Evolutionary conservation across 2,888 invertebrate species (phyloP).

Genomic region (Invenusta paracnida): DNA sequence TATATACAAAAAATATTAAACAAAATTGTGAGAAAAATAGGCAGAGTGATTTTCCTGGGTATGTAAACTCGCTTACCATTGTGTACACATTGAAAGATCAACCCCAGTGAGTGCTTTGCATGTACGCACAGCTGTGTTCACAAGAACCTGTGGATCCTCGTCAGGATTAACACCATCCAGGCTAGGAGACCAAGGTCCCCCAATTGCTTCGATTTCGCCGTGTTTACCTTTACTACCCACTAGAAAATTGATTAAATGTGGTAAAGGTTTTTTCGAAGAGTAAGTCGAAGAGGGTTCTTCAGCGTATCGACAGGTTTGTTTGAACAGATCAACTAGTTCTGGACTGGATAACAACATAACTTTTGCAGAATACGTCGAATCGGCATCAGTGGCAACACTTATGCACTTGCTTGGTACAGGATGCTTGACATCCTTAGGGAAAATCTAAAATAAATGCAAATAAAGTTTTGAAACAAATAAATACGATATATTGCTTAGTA

Average conservation of each 20-base stretch:
- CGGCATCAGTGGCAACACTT: background rate
- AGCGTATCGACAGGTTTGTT: background rate
- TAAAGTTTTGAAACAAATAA: no score
- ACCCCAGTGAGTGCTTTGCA: conserved; percentile 86
- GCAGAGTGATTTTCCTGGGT: no score
- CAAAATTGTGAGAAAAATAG: no score
- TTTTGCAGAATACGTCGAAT: conserved; percentile 25
- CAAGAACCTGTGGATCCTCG: conserved; percentile 80
- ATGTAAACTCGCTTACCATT: no score
- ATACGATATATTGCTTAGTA: no score
- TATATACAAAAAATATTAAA: no score
- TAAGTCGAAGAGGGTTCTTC: background rate
- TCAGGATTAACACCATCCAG: conserved; percentile 84
- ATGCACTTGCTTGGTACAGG: background rate
- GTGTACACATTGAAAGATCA: conserved; percentile 81
- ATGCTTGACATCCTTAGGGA: background rate
- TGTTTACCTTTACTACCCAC: conserved; percentile 81
- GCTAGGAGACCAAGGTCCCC: conserved; percentile 91
- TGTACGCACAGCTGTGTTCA: conserved; percentile 86
- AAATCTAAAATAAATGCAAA: background rate
- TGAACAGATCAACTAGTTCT: background rate
- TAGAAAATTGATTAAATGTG: conserved; percentile 79
- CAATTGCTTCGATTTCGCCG: conserved; percentile 83
- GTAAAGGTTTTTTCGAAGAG: conserved; percentile 52
- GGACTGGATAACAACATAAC: conserved; percentile 30